Conservation (phyloP, 2,888 invertebrate genomes). For the Altica lythri region DNA sequence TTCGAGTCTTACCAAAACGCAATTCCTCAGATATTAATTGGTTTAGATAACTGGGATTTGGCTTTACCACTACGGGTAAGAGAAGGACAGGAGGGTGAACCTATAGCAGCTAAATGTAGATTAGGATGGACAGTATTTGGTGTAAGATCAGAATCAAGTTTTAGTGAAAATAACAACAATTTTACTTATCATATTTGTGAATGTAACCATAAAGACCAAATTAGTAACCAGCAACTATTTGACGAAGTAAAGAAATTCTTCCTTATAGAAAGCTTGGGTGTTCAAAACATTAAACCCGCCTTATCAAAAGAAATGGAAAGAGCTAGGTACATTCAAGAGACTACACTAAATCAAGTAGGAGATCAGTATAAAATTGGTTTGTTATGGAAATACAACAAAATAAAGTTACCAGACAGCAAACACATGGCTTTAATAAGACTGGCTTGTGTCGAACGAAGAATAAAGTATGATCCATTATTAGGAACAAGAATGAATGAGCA, state of each 20-base stretch:
- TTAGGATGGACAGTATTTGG: slow-evolving; percentile 32
- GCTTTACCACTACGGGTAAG: slow-evolving; percentile 16
- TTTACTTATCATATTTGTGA: slow-evolving; percentile 1
- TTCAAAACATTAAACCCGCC: not conserved
- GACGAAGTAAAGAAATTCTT: slow-evolving; percentile 20
- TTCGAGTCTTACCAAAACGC: slow-evolving; percentile 12
- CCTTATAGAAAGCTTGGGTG: slow-evolving; percentile 27
- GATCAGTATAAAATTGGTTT: not conserved
- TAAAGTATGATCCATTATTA: slow-evolving; percentile 25
- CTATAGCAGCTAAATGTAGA: slow-evolving; percentile 33
- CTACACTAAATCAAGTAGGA: slow-evolving; percentile 1
- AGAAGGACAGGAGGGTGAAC: slow-evolving; percentile 23
- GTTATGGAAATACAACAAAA: no score
- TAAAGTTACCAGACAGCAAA: no score
- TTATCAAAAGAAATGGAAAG: slow-evolving; percentile 13
- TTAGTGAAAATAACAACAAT: not conserved
- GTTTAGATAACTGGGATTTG: slow-evolving; percentile 21
- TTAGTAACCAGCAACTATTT: slow-evolving; percentile 3
- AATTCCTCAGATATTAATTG: slow-evolving; percentile 14
- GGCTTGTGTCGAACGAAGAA: slow-evolving; percentile 33
- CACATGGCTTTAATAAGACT: not conserved
- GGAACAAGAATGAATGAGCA: slow-evolving; percentile 26
- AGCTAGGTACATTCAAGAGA: slow-evolving; percentile 26
- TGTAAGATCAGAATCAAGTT: not conserved
- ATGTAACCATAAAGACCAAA: slow-evolving; percentile 4